Conservation (phyloP, 1,140 invertebrate genomes). For the Battus philenor region DNA sequence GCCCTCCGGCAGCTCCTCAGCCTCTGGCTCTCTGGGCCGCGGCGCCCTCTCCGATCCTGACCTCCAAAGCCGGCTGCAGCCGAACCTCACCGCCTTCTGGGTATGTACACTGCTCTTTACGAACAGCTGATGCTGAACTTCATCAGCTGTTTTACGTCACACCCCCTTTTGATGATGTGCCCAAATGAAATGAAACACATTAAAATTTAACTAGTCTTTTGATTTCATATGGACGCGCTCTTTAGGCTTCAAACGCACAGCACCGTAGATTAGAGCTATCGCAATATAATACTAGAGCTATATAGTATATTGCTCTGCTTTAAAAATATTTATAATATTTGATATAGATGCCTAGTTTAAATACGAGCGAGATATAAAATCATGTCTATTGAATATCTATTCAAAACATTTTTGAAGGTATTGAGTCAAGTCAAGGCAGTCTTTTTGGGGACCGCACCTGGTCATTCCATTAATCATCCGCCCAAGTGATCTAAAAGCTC, state of each 20-base stretch:
- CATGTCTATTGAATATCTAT: too few relatives aligned
- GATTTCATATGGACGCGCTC: background rate
- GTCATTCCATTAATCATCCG: too few relatives aligned
- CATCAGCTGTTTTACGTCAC: constrained; percentile 4
- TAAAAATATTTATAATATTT: too few relatives aligned
- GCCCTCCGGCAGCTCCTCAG: constrained; percentile 55
- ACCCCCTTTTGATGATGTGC: background rate
- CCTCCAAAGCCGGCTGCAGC: constrained; percentile 51
- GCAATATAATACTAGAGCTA: too few relatives aligned
- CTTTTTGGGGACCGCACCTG: too few relatives aligned
- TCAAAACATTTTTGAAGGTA: too few relatives aligned
- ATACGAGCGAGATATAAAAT: too few relatives aligned
- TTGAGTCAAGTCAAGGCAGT: too few relatives aligned
- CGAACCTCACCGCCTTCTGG: constrained; percentile 55
- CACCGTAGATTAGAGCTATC: constrained; percentile 4
- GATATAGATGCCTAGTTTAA: too few relatives aligned
- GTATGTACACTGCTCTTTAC: constrained; percentile 35
- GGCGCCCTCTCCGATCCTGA: constrained; percentile 66
- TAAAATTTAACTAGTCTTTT: too few relatives aligned
- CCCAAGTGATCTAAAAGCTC: too few relatives aligned
- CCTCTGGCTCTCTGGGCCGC: constrained; percentile 48
- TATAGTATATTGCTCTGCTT: too few relatives aligned
- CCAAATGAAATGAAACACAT: background rate
- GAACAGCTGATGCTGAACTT: background rate
- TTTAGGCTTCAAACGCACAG: constrained; percentile 3